These are phyloP conservation scores for Scrobipalpa costella DNA, from an alignment of 2,888 invertebrate genomes.

Conservation along the genomic window DNA sequence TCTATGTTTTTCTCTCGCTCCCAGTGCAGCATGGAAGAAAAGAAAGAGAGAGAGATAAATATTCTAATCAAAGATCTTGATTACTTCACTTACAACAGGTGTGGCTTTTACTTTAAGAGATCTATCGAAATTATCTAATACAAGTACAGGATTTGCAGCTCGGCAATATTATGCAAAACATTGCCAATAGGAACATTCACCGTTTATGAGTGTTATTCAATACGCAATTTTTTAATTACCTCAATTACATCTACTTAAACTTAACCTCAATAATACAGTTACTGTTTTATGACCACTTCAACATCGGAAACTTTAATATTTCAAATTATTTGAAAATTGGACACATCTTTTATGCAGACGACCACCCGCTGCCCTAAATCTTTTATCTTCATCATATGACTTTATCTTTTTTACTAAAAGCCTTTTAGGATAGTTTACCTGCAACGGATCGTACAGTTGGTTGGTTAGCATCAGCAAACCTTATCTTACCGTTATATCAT, in stretches of 20 bases:
- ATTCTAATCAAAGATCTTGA: not conserved
- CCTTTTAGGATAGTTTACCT: not conserved
- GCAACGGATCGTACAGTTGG: not conserved
- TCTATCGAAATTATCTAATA: not conserved
- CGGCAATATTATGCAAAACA: not conserved
- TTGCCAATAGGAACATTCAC: slow-evolving; percentile 1
- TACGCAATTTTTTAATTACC: not conserved
- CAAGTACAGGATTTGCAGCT: not conserved
- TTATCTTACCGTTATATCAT: slow-evolving; percentile 12
- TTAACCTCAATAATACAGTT: slow-evolving; percentile 1
- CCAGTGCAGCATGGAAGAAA: too few species aligned
- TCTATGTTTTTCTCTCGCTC: too few species aligned
- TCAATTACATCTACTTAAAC: not conserved
- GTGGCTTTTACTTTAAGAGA: not conserved
- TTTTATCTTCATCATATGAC: not conserved
- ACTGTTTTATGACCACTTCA: not conserved
- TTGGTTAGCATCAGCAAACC: slow-evolving; percentile 1
- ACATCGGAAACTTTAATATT: not conserved
- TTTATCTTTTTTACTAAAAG: not conserved
- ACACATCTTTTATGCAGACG: not conserved
- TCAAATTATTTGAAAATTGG: not conserved
- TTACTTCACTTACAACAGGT: not conserved
- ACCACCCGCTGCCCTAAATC: not conserved
- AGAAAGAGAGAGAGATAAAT: not conserved
- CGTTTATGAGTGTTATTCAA: not conserved